Evolutionary conservation across 2,113 vertebrate genomes (phyloP), one percentile per base, ranked within the genome.

Genomic region (Mobula hypostoma): DNA sequence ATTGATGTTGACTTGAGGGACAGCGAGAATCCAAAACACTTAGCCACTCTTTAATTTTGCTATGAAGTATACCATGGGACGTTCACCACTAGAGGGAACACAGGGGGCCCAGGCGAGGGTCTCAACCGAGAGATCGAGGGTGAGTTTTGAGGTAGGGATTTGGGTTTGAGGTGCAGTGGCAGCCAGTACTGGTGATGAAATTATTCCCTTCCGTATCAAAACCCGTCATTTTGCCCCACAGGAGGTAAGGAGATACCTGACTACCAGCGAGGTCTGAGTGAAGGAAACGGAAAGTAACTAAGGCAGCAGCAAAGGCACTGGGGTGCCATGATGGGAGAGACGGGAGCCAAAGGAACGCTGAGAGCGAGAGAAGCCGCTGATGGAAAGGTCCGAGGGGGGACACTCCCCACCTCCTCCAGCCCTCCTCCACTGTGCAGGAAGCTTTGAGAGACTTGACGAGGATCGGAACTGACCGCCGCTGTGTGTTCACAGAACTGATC

Each of bases 201-300:
- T n/a, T 90, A 68, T 66, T 32, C 63, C 85, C 85, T 68, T 90
- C 85, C 29, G n/a, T 32, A 90, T 90, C 85, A 90, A 90, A 66
- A 90, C 29, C 72, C 61, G 85, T 90, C 85, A 5, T 90, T 90
- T 90, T 63, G 32, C 85, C 72, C 85, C 61, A 90, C 85, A 90
- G 85, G 85, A 32, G 85, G 85, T 90, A 90, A 90, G 85, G 61
- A 90, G 63, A 63, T 90, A 19, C 61, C 85, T 90, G 85, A 68
- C 85, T 15, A 68, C 85, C 63, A 90, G 85, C 15, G 14, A 90
- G 32, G 85, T 90, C 61, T 90, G 85, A 90, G 15, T 90, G 85
- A 90, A 66, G 85, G 61, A 66, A 32, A 68, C 29, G 85, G 85
- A 68, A 66, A 32, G 15, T 90, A 90, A 90, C 85, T 90, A n/a